A percentile compares a stretch with the other conserved stretches of the same genome.
Evolutionary conservation across 2,888 invertebrate species (phyloP).

Genomic region (Lamellibrachia satsuma): DNA sequence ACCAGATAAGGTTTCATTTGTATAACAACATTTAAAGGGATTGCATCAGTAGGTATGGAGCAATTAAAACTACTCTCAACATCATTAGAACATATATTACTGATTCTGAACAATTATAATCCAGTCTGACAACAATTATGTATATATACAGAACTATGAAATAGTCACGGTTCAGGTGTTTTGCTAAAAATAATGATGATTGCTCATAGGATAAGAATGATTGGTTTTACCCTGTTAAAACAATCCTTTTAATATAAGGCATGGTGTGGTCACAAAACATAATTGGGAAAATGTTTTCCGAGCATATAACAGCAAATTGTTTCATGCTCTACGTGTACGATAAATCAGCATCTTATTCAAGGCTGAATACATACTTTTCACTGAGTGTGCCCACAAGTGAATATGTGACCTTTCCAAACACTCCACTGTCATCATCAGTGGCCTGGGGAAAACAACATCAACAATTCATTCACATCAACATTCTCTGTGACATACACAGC

Average conservation of each 20-base stretch:
- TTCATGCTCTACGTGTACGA: neutral
- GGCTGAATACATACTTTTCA: neutral
- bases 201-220: neutral
- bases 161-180: too few species aligned
- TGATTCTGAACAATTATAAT: too few species aligned
- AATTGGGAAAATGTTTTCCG: neutral
- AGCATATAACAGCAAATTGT: neutral
- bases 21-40: too few species aligned
- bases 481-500: neutral
- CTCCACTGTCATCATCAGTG: slow-evolving; percentile 21
- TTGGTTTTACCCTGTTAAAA: neutral
- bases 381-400: neutral
- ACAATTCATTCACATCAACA: neutral
- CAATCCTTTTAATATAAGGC: neutral
- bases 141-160: too few species aligned
- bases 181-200: neutral
- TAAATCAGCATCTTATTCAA: neutral
- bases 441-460: neutral
- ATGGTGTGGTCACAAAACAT: neutral
- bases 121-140: too few species aligned
- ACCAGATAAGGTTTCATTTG: too few species aligned
- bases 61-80: too few species aligned
- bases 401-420: slow-evolving; percentile 18
- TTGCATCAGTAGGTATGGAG: too few species aligned
- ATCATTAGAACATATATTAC: too few species aligned